These are phyloP conservation scores for Myripristis murdjan DNA, from an alignment of 2,797 vertebrate genomes.

Conservation along the genomic window DNA sequence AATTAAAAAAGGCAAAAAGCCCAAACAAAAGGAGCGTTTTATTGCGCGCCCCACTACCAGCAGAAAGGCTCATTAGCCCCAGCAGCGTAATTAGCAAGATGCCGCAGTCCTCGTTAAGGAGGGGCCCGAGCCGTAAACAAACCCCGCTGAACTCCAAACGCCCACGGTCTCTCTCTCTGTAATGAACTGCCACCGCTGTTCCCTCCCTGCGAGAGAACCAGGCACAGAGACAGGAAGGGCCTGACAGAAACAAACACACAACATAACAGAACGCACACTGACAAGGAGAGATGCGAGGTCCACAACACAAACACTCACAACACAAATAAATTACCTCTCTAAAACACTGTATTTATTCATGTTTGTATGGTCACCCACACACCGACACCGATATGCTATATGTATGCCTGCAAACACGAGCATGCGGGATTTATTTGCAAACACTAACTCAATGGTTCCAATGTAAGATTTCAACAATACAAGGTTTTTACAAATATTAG, in stretches of 20 bases:
- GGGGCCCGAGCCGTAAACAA: conserved; percentile 87
- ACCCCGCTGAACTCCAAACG: conserved; percentile 81
- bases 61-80: conserved; percentile 87
- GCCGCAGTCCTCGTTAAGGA: conserved; percentile 87
- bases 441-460: not conserved
- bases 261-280: conserved; percentile 22
- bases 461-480: not conserved
- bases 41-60: conserved; percentile 81
- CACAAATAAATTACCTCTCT: conserved; percentile 53
- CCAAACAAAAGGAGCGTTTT: conserved; percentile 85
- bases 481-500: conserved; percentile 35
- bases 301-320: conserved; percentile 42
- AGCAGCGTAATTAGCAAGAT: conserved; percentile 89
- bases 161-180: conserved; percentile 77
- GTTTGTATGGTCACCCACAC: conserved; percentile 22
- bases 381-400: conserved; percentile 13
- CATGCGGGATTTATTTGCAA: no score
- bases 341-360: conserved; percentile 51
- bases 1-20: conserved; percentile 84
- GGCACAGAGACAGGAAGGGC: conserved; percentile 62
- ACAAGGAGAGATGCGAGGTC: conserved; percentile 38
- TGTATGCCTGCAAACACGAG: not conserved
- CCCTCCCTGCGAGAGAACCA: conserved; percentile 67
- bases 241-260: conserved; percentile 66
- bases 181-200: conserved; percentile 84